A percentile compares a stretch with the other conserved stretches of the same genome.
These are phyloP conservation scores for Neosilurus hyrtlii DNA, from an alignment of 2,797 vertebrate genomes.

Conservation along the genomic window DNA sequence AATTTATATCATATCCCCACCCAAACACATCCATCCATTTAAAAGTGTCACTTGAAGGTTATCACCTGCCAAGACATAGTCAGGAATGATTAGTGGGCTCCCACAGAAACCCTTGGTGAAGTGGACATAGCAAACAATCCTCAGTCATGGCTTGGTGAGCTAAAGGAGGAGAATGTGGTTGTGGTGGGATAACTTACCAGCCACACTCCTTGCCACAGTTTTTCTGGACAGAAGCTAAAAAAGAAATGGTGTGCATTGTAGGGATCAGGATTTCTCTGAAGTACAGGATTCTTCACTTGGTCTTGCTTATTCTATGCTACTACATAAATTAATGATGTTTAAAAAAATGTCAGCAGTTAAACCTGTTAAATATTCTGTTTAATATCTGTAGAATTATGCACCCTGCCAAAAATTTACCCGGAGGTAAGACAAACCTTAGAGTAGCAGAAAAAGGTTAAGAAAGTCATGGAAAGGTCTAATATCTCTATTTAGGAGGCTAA, in stretches of 20 bases:
- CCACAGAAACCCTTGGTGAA: conserved; percentile 20
- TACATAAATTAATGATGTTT: too few relatives aligned
- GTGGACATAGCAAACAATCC: conserved; percentile 16
- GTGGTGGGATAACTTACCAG: conserved; percentile 9
- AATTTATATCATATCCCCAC: conserved; percentile 41
- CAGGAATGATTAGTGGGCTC: conserved; percentile 37
- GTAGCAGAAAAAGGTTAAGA: too few relatives aligned
- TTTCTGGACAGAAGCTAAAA: background rate
- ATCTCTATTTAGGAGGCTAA: too few relatives aligned
- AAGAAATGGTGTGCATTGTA: background rate
- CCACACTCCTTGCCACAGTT: conserved; percentile 16
- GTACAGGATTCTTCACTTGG: background rate
- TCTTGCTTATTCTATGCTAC: background rate
- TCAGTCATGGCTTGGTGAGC: background rate
- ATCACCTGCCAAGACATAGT: conserved; percentile 44
- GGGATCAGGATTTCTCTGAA: background rate
- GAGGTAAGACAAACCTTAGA: too few relatives aligned
- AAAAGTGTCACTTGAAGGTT: conserved; percentile 49
- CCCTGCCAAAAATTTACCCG: too few relatives aligned
- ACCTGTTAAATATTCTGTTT: too few relatives aligned
- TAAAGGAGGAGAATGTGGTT: conserved; percentile 25
- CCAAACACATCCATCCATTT: conserved; percentile 45
- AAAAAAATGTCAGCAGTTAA: too few relatives aligned
- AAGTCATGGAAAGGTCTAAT: too few relatives aligned
- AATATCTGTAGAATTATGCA: too few relatives aligned